Base-by-base conservation (phyloP, 2,888 invertebrate species). In the Cosmia pyralina region DNA sequence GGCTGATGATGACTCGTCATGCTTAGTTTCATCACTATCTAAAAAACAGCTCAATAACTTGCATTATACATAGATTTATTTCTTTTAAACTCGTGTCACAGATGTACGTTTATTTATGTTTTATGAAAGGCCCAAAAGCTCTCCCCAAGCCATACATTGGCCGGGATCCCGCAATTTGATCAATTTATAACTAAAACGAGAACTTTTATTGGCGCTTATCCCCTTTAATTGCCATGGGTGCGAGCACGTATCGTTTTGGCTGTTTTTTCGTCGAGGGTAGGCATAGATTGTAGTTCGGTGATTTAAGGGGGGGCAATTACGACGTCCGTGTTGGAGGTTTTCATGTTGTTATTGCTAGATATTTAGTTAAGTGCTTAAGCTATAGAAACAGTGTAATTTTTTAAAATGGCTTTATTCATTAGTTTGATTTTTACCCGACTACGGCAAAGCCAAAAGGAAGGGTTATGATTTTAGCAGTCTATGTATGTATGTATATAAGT, bases 141-240 rank as follows among this genome's bases (percentile, higher is more conserved):
- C 71, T 57, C n/a, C 34, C 59, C 19, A 65, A 75, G 73, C 85
- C 82, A 81, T 88, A 88, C 88, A 90, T 90, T 89, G 91, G 89
- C 83, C 75, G 72, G 85, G 38, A 81, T 88, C 86, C 89, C 90
- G 82, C 92, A 92, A 93, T 93, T 93, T 93, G 93, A 93, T 94
- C 93, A 93, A 94, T 94, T 93, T 93, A 93, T 93, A 93, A 92
- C 94, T 89, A 89, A 83, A 88, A 84, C 88, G 85, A 85, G 83
- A 92, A 94, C 92, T 93, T 94, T 94, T 94, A 94, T 94, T 89
- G 94, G 92, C 91, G 90, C 90, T 93, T 93, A 92, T 92, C 90
- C 93, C 86, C 88, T 92, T 93, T 94, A 94, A 94, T 94, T 94
- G 93, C 93, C 85, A 60, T 85, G 86, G 85, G 87, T 87, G 90